Conservation (phyloP, 2,888 invertebrate genomes). For the Orthosia cruda region DNA sequence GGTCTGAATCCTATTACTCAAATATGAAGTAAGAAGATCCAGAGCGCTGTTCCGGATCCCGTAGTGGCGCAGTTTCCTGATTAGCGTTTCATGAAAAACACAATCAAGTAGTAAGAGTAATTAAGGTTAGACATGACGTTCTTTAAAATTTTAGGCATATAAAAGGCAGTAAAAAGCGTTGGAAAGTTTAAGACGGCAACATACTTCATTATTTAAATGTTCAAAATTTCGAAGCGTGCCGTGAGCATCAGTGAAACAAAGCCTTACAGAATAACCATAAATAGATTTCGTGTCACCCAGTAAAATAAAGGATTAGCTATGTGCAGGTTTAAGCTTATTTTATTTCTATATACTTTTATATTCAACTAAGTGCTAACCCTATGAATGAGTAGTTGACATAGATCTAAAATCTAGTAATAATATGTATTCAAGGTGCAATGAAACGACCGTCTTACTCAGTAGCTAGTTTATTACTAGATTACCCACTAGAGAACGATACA, state of each 20-base stretch:
- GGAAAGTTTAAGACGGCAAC: not conserved
- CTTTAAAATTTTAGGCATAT: slow-evolving; percentile 4
- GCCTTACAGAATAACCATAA: not conserved
- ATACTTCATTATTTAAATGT: slow-evolving; percentile 16
- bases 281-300: not conserved
- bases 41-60: too few relatives aligned
- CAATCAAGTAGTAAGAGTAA: not conserved
- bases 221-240: slow-evolving; percentile 22
- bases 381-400: not conserved
- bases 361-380: too few relatives aligned
- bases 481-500: too few relatives aligned
- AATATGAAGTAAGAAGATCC: too few relatives aligned
- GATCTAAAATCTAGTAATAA: not conserved
- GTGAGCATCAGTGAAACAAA: slow-evolving; percentile 13
- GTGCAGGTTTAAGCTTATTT: too few relatives aligned
- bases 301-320: too few relatives aligned
- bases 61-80: too few relatives aligned
- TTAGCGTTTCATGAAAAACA: too few relatives aligned
- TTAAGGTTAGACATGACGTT: slow-evolving; percentile 7
- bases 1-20: too few relatives aligned
- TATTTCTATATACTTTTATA: not conserved
- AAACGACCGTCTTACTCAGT: too few relatives aligned
- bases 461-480: too few relatives aligned
- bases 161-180: slow-evolving; percentile 11
- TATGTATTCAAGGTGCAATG: too few relatives aligned